These are phyloP conservation scores for Chelonus formosanus DNA, from an alignment of 2,888 invertebrate genomes.

Conservation along the genomic window DNA sequence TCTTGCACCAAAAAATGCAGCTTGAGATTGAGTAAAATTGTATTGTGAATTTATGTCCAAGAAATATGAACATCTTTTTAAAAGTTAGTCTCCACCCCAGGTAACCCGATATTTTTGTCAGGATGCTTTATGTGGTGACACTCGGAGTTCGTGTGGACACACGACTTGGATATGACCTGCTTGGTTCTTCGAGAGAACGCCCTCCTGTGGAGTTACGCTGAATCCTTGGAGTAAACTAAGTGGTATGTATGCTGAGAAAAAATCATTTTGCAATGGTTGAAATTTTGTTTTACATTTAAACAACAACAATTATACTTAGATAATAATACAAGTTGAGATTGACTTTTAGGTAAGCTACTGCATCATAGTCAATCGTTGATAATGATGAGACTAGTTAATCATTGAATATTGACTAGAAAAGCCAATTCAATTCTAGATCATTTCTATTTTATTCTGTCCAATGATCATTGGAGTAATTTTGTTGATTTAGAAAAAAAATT, in stretches of 20 bases:
- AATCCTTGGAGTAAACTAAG: conserved; percentile 47
- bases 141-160: conserved; percentile 38
- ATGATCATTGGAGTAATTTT: too few species aligned
- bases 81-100: conserved; percentile 33
- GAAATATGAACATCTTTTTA: conserved; percentile 24
- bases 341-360: too few species aligned
- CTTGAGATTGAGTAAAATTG: neutral
- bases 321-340: too few species aligned
- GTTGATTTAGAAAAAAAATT: too few species aligned
- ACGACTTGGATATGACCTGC: conserved; percentile 43
- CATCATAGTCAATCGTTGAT: too few species aligned
- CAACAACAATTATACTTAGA: too few species aligned
- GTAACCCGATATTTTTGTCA: conserved; percentile 58
- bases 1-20: neutral
- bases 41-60: conserved; percentile 20
- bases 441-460: too few species aligned
- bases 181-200: conserved; percentile 41
- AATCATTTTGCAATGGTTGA: too few species aligned
- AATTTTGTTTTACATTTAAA: too few species aligned
- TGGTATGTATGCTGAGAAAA: conserved; percentile 48
- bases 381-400: too few species aligned
- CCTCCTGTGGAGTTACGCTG: conserved; percentile 58
- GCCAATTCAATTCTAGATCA: too few species aligned
- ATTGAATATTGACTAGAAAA: too few species aligned
- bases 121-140: conserved; percentile 64